Evolutionary conservation across 2,113 vertebrate genomes (phyloP).

Genomic region (Brevimyrus niger): DNA sequence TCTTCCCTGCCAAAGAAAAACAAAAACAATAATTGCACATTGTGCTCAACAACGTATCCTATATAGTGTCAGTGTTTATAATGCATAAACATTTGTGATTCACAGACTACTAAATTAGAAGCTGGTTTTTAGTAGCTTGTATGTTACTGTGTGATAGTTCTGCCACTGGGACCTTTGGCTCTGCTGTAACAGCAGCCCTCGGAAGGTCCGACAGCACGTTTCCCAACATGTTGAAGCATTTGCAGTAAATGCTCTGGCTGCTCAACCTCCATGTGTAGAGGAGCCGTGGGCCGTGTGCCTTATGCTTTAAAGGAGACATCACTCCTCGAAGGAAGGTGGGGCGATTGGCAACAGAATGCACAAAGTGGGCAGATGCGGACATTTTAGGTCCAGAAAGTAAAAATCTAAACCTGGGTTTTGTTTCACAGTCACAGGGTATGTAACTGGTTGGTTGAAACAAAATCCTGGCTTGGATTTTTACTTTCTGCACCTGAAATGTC

Average conservation of each 20-base stretch:
- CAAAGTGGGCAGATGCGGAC: neutral
- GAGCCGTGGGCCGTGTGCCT: neutral
- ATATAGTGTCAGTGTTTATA: neutral
- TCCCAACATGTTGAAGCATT: neutral
- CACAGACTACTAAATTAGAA: neutral
- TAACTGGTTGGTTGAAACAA: too few species aligned
- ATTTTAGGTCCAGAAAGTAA: too few species aligned
- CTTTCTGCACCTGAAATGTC: too few species aligned
- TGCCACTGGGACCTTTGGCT: neutral
- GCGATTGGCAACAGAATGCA: neutral
- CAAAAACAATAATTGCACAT: neutral
- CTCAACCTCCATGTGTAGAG: neutral
- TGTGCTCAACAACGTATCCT: neutral
- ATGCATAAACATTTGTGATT: neutral
- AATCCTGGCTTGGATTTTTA: too few species aligned
- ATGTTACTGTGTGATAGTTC: neutral
- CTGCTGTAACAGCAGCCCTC: neutral
- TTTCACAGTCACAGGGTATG: too few species aligned
- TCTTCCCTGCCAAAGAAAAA: neutral
- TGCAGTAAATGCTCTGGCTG: neutral
- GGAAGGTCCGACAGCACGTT: neutral
- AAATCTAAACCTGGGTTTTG: too few species aligned
- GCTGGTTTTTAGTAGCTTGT: neutral
- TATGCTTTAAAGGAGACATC: neutral
- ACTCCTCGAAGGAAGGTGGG: neutral